These are phyloP conservation scores for Rhodophaea formosa DNA, from an alignment of 2,888 invertebrate genomes.

Conservation along the genomic window DNA sequence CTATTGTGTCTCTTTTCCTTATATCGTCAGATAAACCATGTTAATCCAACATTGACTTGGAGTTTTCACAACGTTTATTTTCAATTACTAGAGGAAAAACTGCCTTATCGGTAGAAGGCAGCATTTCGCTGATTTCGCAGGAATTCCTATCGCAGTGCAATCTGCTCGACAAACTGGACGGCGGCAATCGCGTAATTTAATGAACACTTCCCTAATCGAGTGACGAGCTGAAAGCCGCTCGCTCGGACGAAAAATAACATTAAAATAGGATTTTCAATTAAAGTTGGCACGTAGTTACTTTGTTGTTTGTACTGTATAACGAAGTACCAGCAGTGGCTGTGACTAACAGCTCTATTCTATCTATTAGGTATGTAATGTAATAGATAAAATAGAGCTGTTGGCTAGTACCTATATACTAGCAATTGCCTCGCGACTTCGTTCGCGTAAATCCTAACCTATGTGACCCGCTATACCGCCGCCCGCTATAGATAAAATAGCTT, in stretches of 20 bases:
- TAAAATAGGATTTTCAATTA: conserved; percentile 42
- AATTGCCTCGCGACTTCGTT: too few relatives aligned
- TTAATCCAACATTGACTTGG: background rate
- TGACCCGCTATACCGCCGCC: too few relatives aligned
- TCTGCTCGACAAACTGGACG: conserved; percentile 64
- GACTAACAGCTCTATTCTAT: background rate
- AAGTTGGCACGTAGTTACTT: conserved; percentile 20
- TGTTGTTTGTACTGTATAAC: background rate
- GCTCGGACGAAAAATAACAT: conserved; percentile 53
- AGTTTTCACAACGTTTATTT: conserved; percentile 37
- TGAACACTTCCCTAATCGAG: conserved; percentile 74
- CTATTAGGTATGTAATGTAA: too few relatives aligned
- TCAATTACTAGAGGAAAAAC: conserved; percentile 42
- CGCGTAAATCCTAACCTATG: too few relatives aligned
- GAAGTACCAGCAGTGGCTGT: background rate
- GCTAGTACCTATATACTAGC: too few relatives aligned
- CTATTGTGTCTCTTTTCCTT: too few relatives aligned
- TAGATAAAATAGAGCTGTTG: too few relatives aligned
- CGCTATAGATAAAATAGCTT: too few relatives aligned
- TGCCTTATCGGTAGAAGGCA: conserved; percentile 29
- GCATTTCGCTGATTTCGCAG: conserved; percentile 50
- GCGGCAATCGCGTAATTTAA: conserved; percentile 71
- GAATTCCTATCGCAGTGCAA: conserved; percentile 58
- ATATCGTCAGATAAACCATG: background rate
- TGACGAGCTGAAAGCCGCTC: conserved; percentile 54